These are phyloP conservation scores for Euspilapteryx auroguttella DNA, from an alignment of 2,888 invertebrate species.

Conservation along the genomic window DNA sequence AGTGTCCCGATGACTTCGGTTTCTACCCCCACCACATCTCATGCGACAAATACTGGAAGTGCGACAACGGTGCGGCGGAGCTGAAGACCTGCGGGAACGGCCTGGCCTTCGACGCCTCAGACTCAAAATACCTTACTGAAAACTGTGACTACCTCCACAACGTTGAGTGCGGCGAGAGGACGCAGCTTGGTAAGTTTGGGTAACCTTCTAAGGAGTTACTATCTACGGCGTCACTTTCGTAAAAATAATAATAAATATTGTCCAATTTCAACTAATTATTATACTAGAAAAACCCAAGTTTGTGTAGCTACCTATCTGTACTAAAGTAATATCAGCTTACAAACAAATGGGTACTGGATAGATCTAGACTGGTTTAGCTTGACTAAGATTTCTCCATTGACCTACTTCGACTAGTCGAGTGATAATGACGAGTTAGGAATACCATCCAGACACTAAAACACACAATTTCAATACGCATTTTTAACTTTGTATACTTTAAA, in stretches of 20 bases:
- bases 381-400: constrained; percentile 5
- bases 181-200: constrained; percentile 74
- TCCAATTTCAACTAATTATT: no score
- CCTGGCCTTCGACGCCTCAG: constrained; percentile 86
- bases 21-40: constrained; percentile 89
- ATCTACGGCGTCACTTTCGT: no score
- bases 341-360: background rate
- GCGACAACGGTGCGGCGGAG: constrained; percentile 85
- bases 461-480: no score
- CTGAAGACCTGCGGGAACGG: constrained; percentile 94
- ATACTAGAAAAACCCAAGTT: no score
- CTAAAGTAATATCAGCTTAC: no score
- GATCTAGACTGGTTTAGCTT: constrained; percentile 1
- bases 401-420: constrained; percentile 1
- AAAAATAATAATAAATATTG: no score
- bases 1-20: constrained; percentile 92
- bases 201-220: background rate
- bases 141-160: constrained; percentile 96
- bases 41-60: constrained; percentile 96
- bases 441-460: no score
- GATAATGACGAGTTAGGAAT: no score
- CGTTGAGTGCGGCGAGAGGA: constrained; percentile 88
- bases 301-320: no score
- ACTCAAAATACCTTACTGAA: constrained; percentile 88
- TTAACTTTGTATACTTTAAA: no score